These are phyloP conservation scores for Ciconia nigra DNA, from an alignment of 2,797 vertebrate species.

Conservation along the genomic window DNA sequence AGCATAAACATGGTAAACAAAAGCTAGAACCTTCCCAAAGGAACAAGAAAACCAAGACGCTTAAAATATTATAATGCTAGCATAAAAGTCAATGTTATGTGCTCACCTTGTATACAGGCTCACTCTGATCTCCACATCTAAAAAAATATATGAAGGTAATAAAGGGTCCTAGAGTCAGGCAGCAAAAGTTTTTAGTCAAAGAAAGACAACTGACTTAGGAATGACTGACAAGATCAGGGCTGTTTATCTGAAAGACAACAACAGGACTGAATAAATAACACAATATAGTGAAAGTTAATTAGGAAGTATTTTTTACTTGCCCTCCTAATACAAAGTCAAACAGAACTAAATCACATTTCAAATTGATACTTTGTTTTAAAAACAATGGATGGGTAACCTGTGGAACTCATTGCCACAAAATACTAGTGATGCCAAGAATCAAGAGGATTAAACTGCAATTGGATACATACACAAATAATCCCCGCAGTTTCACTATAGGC, in stretches of 20 bases:
- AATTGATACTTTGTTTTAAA: not conserved
- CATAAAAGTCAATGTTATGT: not conserved
- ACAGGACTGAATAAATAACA: not conserved
- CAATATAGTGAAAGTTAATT: not conserved
- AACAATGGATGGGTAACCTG: not conserved
- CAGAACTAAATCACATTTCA: not conserved
- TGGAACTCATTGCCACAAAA: not conserved
- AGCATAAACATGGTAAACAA: not conserved
- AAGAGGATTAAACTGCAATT: not conserved
- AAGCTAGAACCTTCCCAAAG: not conserved
- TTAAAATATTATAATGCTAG: not conserved
- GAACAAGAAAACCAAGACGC: not conserved
- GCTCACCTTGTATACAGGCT: not conserved
- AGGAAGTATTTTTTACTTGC: not conserved
- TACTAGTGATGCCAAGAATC: not conserved
- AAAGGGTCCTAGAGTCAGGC: not conserved
- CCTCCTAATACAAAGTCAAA: not conserved
- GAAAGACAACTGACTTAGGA: conserved; percentile 3
- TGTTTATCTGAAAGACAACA: not conserved
- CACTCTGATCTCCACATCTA: not conserved
- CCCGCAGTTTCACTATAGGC: not conserved
- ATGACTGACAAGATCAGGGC: not conserved
- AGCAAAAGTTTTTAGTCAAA: not conserved
- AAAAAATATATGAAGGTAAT: not conserved
- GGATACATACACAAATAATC: not conserved